A percentile compares a stretch with the other conserved stretches of the same genome.
Evolutionary conservation across 2,113 vertebrate genomes (phyloP).

Genomic region (Ammodytes dubius): DNA sequence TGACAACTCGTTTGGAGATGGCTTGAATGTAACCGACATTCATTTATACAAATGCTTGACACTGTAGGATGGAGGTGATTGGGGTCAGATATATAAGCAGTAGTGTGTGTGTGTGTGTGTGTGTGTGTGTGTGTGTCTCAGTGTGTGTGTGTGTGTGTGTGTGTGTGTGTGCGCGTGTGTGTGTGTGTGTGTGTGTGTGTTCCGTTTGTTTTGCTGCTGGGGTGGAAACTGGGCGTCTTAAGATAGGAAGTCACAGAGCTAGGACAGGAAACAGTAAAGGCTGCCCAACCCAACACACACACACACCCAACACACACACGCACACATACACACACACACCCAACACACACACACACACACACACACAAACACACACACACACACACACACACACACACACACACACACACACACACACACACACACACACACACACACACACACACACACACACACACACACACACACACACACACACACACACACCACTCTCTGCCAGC

Average conservation of each 20-base stretch:
- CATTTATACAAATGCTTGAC: too few species aligned
- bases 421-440: neutral
- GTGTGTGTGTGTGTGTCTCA: too few species aligned
- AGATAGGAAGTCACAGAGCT: conserved; percentile 72
- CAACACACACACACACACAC: conserved; percentile 3
- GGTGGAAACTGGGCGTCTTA: conserved; percentile 71
- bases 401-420: neutral
- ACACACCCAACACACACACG: neutral
- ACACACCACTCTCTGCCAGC: neutral
- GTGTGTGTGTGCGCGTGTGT: neutral
- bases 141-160: too few species aligned
- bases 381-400: conserved; percentile 13
- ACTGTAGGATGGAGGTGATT: too few species aligned
- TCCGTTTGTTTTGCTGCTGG: conserved; percentile 49
- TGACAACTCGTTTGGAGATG: too few species aligned
- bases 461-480: neutral
- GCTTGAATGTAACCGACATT: too few species aligned
- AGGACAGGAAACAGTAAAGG: conserved; percentile 64
- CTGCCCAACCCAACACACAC: conserved; percentile 47
- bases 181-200: neutral
- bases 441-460: neutral
- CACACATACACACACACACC: neutral
- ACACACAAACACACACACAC: conserved; percentile 16
- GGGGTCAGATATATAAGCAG: too few species aligned
- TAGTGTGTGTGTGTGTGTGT: too few species aligned